These are phyloP conservation scores for Zosterops hypoxanthus DNA, from an alignment of 2,113 vertebrate genomes.

Conservation along the genomic window DNA sequence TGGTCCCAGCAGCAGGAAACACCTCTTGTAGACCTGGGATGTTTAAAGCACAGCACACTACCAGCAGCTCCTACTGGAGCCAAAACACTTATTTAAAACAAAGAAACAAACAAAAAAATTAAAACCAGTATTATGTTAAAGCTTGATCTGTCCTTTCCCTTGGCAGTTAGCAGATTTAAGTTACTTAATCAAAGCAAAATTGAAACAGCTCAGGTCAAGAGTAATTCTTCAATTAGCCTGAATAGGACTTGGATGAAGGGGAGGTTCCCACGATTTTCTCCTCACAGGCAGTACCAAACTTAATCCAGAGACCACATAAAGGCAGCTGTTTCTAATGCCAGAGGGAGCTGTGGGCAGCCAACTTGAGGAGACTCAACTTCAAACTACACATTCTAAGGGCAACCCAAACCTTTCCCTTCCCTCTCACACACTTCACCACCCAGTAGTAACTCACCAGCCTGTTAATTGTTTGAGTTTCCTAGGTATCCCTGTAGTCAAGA, in stretches of 20 bases:
- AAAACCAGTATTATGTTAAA: not conserved
- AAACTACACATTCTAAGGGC: not conserved
- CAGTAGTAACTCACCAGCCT: not conserved
- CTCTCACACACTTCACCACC: not conserved
- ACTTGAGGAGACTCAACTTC: not conserved
- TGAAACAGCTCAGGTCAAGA: not conserved
- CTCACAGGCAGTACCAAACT: not conserved
- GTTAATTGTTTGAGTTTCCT: not conserved
- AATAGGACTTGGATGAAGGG: not conserved
- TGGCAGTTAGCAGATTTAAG: not conserved
- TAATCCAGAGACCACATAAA: slow-evolving; percentile 27
- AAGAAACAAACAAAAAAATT: not conserved
- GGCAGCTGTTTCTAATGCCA: slow-evolving; percentile 13
- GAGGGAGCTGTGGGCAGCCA: slow-evolving; percentile 11
- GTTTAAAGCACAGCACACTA: not conserved
- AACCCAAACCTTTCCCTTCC: not conserved
- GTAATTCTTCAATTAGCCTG: not conserved
- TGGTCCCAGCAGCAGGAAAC: not conserved
- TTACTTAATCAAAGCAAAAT: not conserved
- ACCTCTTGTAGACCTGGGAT: not conserved
- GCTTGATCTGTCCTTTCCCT: not conserved
- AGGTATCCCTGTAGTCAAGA: not conserved
- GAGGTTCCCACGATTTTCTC: slow-evolving; percentile 34
- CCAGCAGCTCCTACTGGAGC: not conserved
- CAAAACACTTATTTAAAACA: not conserved